Evolutionary conservation across 2,888 invertebrate genomes (phyloP), one percentile per base, ranked within the genome.

Genomic region (Xanthia togata): DNA sequence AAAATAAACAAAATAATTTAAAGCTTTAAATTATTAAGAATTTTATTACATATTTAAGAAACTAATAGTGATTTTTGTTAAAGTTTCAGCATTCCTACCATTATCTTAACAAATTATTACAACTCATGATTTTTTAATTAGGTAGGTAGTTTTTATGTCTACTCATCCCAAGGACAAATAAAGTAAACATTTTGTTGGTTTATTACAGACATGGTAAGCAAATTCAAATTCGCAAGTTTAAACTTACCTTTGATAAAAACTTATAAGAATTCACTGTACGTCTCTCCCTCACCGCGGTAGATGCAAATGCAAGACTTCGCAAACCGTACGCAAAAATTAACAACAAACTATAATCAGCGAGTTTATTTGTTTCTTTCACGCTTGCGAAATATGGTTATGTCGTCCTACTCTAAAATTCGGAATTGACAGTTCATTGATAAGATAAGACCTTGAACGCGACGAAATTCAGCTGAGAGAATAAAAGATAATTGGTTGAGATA

Each of bases 371-470:
- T 81, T 85, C 86, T 63, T 81, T 85, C 73, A 64, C 78, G 38
- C 81, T 41, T 50, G 38, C 0, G 53, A 57, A 73, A 4, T 64
- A 41, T 0, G 57, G n/a, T 3, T 71, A 63, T 67, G 63, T 70
- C 70, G 60, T 86, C 81, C 70, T 71, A 17, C 73, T 86, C 86
- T 83, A 53, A 23, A 26, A 35, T 41, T 53, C 5, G 12, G 26
- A 53, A 17, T 67, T 81, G 72, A 71, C 81, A 83, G 60, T 76
- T 72, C 63, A 76, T 78, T 78, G 53, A 85, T 76, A 31, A 62
- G 53, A 85, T 76, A 31, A 62, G 35, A 5, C 59, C 55, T 71
- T 73, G 87, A 87, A 87, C 73, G 83, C 85, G 55, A 64, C 55
- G 26, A 63, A 76, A 65, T 41, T 67, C 73, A 65, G 59, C 68